phyloP scores from a whole-genome alignment of 2,888 invertebrate species.

The Pachycephus smyrnensis region DNA sequence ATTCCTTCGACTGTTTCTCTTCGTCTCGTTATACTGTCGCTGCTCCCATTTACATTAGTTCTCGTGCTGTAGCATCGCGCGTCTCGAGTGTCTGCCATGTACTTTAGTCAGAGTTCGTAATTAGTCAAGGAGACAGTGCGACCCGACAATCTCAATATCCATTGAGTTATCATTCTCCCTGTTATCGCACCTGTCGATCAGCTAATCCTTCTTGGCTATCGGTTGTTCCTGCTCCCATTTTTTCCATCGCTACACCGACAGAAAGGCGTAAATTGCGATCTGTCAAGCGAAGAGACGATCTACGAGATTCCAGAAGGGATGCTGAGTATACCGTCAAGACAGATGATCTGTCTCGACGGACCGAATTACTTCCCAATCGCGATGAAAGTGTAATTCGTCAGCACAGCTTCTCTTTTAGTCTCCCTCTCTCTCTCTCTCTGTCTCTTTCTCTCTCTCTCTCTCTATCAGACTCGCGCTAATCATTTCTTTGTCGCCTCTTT shows the following conservation, averaged over 20 bases:
- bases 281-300: conserved; percentile 10
- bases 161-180: too few relatives aligned
- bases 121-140: too few relatives aligned
- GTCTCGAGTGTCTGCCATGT: too few relatives aligned
- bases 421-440: not conserved
- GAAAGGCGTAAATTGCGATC: conserved; percentile 13
- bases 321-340: conserved; percentile 5
- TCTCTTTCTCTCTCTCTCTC: not conserved
- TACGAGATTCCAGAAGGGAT: not conserved
- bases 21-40: not conserved
- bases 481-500: too few relatives aligned
- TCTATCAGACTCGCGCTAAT: too few relatives aligned
- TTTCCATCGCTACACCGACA: not conserved
- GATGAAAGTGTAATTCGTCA: conserved; percentile 24
- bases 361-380: conserved; percentile 24
- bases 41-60: too few relatives aligned
- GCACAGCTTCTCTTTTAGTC: not conserved
- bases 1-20: conserved; percentile 3
- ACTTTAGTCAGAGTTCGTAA: too few relatives aligned
- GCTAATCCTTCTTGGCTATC: not conserved
- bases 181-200: too few relatives aligned
- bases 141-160: too few relatives aligned
- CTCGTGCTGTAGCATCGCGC: too few relatives aligned
- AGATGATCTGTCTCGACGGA: conserved; percentile 16
- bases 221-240: not conserved